phyloP scores from a whole-genome alignment of 2,797 vertebrate genomes.

The Kryptolebias ocellatus region DNA sequence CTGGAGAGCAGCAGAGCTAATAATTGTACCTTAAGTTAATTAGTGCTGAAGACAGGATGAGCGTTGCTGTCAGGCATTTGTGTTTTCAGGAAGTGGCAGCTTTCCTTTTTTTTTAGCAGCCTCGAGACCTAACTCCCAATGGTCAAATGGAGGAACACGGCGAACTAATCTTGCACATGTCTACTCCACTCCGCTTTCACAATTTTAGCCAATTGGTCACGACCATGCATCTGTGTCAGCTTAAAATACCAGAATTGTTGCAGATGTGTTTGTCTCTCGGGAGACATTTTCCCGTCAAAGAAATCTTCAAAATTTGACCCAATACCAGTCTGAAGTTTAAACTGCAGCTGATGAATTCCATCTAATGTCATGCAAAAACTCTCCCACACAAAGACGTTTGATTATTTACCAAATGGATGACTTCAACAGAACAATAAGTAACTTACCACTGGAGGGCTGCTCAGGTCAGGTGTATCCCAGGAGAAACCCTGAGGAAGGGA shows the following conservation, averaged over 20 bases:
- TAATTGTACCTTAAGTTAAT: background rate
- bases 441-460: slow-evolving; percentile 86
- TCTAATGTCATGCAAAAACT: background rate
- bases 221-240: background rate
- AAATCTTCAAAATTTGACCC: too few species aligned
- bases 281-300: too few species aligned
- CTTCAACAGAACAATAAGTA: background rate
- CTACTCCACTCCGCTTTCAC: background rate
- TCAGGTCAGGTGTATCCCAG: slow-evolving; percentile 92
- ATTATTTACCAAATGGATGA: background rate
- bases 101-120: background rate
- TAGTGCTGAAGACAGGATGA: background rate
- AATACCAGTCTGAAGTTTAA: too few species aligned
- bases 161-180: background rate
- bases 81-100: too few species aligned
- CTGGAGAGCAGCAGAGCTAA: background rate
- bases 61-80: background rate
- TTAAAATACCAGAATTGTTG: background rate
- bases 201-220: background rate
- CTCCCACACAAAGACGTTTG: background rate
- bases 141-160: background rate
- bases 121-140: background rate
- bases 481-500: slow-evolving; percentile 90
- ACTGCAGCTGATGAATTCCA: too few species aligned
- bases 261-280: background rate